Base-by-base conservation (phyloP, 35 echinoderm and acorn worm species). In the Heliocidaris erythrogramma region DNA sequence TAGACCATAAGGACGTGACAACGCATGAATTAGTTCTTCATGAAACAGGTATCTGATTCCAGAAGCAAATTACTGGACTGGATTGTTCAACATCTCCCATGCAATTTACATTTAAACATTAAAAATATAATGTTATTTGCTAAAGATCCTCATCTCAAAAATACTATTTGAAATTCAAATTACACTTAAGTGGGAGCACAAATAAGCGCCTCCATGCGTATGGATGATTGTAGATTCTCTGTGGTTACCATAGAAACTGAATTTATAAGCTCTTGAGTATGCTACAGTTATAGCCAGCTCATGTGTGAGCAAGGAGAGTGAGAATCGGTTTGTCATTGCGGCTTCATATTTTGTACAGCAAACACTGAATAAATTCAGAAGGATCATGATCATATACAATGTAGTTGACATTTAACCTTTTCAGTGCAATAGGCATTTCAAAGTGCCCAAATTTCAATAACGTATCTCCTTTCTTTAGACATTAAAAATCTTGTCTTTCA, bases 191-290 rank as follows among this genome's bases (percentile, higher is more conserved):
- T 78, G 65, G 18, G 21, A 78, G 65, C 65, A 7, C 65, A 78
- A 78, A n/a, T n/a, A 78, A 78, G 7, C 65, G 21, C 21, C 65
- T 78, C 65, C 65, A 27, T 78, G 65, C 65, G n/a, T 18, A n/a
- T 21, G 27, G 65, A 78, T n/a, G 27, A 78, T 18, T 78, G 65
- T 78, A 7, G 1, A 78, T 78, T 78, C 21, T n/a, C 27, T 78
- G 21, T 78, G 27, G 65, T 78, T 78, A n/a, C 65, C 65, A 78
- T 78, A 78, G 65, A 78, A 78, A 78, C 65, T 78, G 65, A 78
- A 78, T 78, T 56, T 78, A 24, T 78, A 27, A 78, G 18, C 18
- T 78, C 7, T n/a, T 18, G 65, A 78, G 35, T 42, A 42, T 78
- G 65, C 65, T 78, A 24, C 8, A 18, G n/a, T 78, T 78, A 6